Conservation (phyloP, 2,888 invertebrate genomes). For the Shargacucullia verbasci region DNA sequence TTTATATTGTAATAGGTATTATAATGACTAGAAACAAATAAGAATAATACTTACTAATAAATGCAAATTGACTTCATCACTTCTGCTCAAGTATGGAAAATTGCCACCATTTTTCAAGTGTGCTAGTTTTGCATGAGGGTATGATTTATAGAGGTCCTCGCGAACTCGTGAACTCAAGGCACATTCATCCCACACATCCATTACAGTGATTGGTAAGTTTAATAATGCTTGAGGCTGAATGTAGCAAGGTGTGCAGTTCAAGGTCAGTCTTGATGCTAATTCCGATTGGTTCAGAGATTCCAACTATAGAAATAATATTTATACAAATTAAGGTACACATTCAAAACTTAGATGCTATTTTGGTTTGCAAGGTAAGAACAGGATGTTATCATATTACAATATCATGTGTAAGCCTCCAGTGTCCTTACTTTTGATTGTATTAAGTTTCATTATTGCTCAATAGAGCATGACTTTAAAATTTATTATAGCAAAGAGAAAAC, state of each 20-base stretch:
- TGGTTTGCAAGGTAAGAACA: no score
- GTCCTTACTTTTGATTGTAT: not conserved
- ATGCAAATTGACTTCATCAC: constrained; percentile 96
- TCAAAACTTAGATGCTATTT: no score
- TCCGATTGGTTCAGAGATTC: constrained; percentile 95
- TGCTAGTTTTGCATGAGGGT: constrained; percentile 95
- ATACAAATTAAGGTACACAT: no score
- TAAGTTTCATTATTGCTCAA: constrained; percentile 22
- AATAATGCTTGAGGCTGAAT: constrained; percentile 93
- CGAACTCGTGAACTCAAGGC: constrained; percentile 93
- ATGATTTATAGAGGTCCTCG: constrained; percentile 95
- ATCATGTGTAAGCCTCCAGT: no score
- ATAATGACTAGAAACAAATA: not conserved
- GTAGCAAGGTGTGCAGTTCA: constrained; percentile 94
- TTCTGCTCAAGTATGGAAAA: constrained; percentile 96
- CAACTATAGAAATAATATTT: constrained; percentile 85
- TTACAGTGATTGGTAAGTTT: constrained; percentile 93
- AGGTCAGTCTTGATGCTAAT: constrained; percentile 95
- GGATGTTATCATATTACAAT: no score
- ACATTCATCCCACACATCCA: constrained; percentile 97
- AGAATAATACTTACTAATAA: constrained; percentile 90
- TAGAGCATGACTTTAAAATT: constrained; percentile 9
- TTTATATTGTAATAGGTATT: no score
- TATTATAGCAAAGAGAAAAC: no score
- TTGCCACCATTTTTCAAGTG: constrained; percentile 97